Evolutionary conservation across 2,888 invertebrate genomes (phyloP).

Genomic region (Gastrophysa polygoni): DNA sequence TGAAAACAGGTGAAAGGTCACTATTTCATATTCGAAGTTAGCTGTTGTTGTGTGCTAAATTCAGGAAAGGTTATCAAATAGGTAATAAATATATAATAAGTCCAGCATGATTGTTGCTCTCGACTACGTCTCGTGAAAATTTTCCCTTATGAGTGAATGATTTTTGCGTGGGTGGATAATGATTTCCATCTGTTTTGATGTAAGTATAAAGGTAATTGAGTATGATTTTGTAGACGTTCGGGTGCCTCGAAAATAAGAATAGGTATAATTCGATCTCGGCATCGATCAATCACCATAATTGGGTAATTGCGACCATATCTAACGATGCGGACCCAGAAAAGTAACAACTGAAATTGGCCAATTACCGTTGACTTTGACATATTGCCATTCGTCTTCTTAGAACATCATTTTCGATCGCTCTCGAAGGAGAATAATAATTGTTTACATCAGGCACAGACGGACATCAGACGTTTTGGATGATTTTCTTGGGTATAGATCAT

Average conservation of each 20-base stretch:
- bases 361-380: conserved; percentile 29
- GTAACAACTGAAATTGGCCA: conserved; percentile 30
- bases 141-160: no score
- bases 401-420: conserved; percentile 16
- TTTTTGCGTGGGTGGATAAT: no score
- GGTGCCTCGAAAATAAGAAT: conserved; percentile 15
- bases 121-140: no score
- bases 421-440: neutral
- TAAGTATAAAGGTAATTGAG: neutral
- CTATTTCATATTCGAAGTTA: no score
- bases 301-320: conserved; percentile 29
- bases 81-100: no score
- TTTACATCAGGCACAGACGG: neutral
- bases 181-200: neutral
- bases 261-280: conserved; percentile 11
- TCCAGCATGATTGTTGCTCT: no score
- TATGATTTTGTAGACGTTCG: conserved; percentile 4
- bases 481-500: neutral
- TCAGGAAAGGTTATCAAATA: no score
- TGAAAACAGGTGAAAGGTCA: no score
- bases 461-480: neutral
- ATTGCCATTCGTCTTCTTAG: conserved; percentile 29
- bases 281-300: conserved; percentile 31
- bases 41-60: no score
- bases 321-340: conserved; percentile 21